Evolutionary conservation across 2,113 vertebrate species (phyloP).

Genomic region (Colistium nudipinnis): DNA sequence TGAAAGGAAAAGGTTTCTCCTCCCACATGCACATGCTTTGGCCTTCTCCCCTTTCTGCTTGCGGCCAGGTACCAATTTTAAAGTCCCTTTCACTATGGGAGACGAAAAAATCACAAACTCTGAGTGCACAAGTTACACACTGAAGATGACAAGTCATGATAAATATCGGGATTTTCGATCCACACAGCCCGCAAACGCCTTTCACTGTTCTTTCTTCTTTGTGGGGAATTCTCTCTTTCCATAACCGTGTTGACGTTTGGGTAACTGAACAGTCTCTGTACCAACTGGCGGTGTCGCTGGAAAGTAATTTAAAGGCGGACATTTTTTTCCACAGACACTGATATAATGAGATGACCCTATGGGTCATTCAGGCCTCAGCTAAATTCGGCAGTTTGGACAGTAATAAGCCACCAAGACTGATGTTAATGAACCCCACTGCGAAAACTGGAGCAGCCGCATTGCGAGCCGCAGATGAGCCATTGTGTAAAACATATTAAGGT

Average conservation of each 20-base stretch:
- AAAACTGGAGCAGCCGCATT: constrained; percentile 6
- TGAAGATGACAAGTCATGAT: too few relatives aligned
- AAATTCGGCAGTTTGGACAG: constrained; percentile 7
- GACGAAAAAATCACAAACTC: neutral
- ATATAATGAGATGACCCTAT: neutral
- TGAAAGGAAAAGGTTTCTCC: neutral
- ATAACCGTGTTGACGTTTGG: too few relatives aligned
- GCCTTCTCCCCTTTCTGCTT: neutral
- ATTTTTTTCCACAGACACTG: neutral
- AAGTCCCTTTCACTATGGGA: neutral
- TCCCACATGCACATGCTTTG: neutral
- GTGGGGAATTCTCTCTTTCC: too few relatives aligned
- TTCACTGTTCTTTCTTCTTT: too few relatives aligned
- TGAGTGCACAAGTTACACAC: too few relatives aligned
- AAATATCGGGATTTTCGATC: too few relatives aligned
- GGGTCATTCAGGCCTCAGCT: neutral
- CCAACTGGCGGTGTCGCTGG: neutral
- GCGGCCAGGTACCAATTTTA: too few relatives aligned
- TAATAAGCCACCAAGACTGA: constrained; percentile 9
- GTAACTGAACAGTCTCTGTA: neutral
- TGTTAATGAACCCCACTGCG: constrained; percentile 25
- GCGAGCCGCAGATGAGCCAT: constrained; percentile 24
- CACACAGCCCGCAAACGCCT: too few relatives aligned
- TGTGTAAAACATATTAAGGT: constrained; percentile 26
- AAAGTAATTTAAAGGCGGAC: neutral